phyloP scores from a whole-genome alignment of 2,888 invertebrate genomes.

The Bugulina stolonifera region DNA sequence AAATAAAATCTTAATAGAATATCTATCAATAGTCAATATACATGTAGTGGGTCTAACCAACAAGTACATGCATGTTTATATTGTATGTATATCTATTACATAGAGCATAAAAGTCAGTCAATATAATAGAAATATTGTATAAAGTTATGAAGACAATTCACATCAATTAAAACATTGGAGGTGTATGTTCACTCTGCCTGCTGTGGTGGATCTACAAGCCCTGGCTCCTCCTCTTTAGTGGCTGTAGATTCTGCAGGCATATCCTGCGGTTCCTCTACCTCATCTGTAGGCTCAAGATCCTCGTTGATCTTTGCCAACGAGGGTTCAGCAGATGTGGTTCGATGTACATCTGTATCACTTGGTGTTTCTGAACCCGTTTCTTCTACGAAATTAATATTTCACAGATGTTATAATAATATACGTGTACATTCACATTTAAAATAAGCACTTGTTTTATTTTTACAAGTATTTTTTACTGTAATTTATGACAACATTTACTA shows the following conservation, averaged over 20 bases:
- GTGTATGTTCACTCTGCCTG: too few species aligned
- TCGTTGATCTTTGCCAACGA: neutral
- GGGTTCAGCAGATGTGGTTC: slow-evolving; percentile 11
- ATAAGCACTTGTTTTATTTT: too few species aligned
- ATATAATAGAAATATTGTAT: neutral
- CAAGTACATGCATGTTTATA: too few species aligned
- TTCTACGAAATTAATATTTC: too few species aligned
- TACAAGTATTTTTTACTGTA: too few species aligned
- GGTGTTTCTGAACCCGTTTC: neutral
- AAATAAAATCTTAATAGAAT: too few species aligned
- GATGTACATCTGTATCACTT: slow-evolving; percentile 4
- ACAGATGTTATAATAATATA: too few species aligned
- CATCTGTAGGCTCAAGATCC: neutral
- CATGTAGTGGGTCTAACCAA: too few species aligned
- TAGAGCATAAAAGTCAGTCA: neutral
- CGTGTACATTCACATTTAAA: too few species aligned
- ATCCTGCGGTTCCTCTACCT: neutral
- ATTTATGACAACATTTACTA: too few species aligned
- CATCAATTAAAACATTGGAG: too few species aligned
- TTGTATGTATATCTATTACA: neutral
- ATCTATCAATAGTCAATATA: too few species aligned
- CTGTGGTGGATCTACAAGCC: neutral
- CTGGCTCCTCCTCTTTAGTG: neutral
- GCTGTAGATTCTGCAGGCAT: neutral
- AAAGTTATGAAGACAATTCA: neutral